A percentile compares a stretch with the other conserved stretches of the same genome.
phyloP scores from a whole-genome alignment of 2,888 invertebrate species.

The Rhogogaster chlorosoma region DNA sequence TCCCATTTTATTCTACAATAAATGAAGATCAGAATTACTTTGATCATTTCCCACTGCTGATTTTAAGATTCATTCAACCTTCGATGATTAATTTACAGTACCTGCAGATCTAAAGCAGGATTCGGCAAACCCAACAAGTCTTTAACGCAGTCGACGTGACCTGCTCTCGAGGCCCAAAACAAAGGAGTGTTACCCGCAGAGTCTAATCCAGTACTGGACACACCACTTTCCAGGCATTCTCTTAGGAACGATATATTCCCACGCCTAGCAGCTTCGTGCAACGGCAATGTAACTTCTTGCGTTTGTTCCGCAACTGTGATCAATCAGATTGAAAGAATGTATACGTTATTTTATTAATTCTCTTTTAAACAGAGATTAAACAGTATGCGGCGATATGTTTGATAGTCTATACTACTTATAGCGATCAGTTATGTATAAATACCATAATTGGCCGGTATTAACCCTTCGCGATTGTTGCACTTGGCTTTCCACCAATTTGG shows the following conservation, averaged over 20 bases:
- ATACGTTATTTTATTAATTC: background rate
- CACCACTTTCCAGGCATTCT: constrained; percentile 82
- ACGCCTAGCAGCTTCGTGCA: constrained; percentile 84
- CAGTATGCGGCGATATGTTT: background rate
- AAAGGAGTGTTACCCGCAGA: constrained; percentile 83
- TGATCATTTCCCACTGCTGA: background rate
- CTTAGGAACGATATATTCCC: constrained; percentile 82
- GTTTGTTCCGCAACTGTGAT: constrained; percentile 80
- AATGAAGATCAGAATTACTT: background rate
- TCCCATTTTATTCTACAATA: constrained; percentile 83
- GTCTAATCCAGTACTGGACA: constrained; percentile 83
- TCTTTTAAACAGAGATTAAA: background rate
- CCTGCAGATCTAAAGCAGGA: constrained; percentile 74
- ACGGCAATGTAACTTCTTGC: constrained; percentile 81
- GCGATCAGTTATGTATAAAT: constrained; percentile 54
- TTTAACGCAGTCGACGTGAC: constrained; percentile 81
- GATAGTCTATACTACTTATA: background rate
- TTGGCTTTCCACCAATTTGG: constrained; percentile 81
- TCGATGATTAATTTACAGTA: constrained; percentile 57
- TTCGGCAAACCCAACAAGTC: constrained; percentile 79
- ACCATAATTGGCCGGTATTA: constrained; percentile 84
- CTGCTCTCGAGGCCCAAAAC: constrained; percentile 84
- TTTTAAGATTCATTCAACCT: background rate
- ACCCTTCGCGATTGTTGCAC: constrained; percentile 79
- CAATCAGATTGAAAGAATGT: constrained; percentile 54